A percentile compares a stretch with the other conserved stretches of the same genome.
These are phyloP conservation scores for Anguilla obscura DNA, from an alignment of 2,797 vertebrate genomes.

Conservation along the genomic window DNA sequence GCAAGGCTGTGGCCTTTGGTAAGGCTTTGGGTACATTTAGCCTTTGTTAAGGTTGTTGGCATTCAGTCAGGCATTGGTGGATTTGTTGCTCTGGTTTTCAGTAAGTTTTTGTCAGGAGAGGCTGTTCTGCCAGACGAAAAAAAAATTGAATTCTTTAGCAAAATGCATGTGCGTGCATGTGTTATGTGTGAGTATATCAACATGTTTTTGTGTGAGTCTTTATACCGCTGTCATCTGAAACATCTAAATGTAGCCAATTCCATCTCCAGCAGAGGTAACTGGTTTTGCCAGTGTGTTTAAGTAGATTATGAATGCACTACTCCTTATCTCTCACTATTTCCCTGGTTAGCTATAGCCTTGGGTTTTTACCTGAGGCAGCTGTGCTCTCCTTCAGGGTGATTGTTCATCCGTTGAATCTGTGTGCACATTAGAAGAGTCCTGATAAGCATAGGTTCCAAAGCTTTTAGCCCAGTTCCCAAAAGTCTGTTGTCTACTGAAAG, in stretches of 20 bases:
- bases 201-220: not conserved
- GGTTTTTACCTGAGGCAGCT: not conserved
- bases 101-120: not conserved
- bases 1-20: not conserved
- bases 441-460: not conserved
- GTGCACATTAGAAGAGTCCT: not conserved
- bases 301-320: not conserved
- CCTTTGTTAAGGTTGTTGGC: not conserved
- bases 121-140: not conserved
- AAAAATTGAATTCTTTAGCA: not conserved
- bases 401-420: not conserved
- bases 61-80: not conserved
- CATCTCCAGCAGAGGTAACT: not conserved
- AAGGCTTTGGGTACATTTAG: not conserved
- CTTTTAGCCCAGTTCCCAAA: not conserved
- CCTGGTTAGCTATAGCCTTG: not conserved
- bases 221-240: not conserved
- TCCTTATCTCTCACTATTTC: not conserved
- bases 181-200: not conserved
- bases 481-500: not conserved
- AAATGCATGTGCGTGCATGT: not conserved
- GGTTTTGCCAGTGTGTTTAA: not conserved
- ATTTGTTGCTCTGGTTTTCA: not conserved
- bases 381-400: not conserved
- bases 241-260: not conserved